A percentile compares a stretch with the other conserved stretches of the same genome.
Evolutionary conservation across 2,113 vertebrate species (phyloP).

Genomic region (Conger conger): DNA sequence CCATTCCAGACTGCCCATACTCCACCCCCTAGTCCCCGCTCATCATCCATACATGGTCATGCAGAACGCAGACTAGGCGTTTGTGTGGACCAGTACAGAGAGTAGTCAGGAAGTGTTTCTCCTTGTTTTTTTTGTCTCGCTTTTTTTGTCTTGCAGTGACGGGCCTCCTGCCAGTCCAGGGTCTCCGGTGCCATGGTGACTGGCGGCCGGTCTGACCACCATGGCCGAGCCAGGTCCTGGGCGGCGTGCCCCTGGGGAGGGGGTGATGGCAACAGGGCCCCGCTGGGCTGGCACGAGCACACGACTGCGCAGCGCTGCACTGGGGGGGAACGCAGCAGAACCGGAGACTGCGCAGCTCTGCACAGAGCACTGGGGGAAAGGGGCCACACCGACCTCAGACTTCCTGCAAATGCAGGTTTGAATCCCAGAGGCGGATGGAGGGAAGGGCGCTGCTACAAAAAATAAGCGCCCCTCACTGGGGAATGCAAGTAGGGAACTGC

Average conservation of each 20-base stretch:
- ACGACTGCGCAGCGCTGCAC: conserved; percentile 38
- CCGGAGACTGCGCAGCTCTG: too few species aligned
- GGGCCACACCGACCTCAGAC: background rate
- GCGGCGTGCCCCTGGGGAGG: background rate
- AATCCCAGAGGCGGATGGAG: background rate
- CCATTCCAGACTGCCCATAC: background rate
- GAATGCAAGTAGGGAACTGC: background rate
- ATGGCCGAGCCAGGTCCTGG: background rate
- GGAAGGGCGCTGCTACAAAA: background rate
- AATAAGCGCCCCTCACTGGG: background rate
- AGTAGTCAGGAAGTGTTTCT: background rate
- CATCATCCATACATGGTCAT: background rate
- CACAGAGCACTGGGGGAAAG: background rate
- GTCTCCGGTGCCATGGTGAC: background rate
- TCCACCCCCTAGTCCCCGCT: too few species aligned
- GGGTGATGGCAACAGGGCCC: conserved; percentile 63
- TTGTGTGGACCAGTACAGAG: background rate
- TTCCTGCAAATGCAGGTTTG: background rate
- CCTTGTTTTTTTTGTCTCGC: background rate
- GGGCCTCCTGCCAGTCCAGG: background rate
- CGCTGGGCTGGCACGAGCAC: conserved; percentile 50
- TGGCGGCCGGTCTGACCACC: background rate
- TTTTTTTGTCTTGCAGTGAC: background rate
- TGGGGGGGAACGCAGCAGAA: conserved; percentile 28
- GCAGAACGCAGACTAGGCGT: background rate